Conservation (phyloP, 2,797 vertebrate genomes). For the Chelon auratus region DNA sequence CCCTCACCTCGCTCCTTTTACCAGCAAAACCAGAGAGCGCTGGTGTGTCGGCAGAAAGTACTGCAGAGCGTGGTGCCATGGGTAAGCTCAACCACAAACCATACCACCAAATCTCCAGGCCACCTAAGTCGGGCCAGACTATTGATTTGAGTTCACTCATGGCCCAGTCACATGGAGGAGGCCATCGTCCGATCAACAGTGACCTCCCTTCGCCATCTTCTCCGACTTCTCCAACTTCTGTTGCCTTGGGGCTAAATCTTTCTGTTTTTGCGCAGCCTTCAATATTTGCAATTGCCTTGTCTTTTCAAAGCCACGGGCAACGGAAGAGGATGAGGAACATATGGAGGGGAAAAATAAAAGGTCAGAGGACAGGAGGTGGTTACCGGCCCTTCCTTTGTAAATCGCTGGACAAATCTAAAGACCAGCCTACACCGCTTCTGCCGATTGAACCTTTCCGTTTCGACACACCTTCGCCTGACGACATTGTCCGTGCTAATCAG, state of each 20-base stretch:
- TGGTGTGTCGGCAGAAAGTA: conserved; percentile 35
- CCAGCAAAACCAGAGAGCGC: conserved; percentile 66
- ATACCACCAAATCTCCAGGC: conserved; percentile 65
- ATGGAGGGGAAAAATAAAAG: conserved; percentile 35
- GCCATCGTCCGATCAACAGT: conserved; percentile 6
- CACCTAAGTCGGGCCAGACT: conserved; percentile 48
- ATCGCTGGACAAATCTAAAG: conserved; percentile 83
- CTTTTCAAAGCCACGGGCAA: conserved; percentile 82
- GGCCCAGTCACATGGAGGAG: conserved; percentile 46
- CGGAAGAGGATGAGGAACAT: conserved; percentile 74
- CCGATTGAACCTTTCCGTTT: conserved; percentile 91
- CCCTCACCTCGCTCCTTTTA: conserved; percentile 64
- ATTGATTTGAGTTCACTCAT: conserved; percentile 90
- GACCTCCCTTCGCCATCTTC: conserved; percentile 60
- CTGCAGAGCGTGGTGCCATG: conserved; percentile 24
- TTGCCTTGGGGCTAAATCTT: conserved; percentile 17
- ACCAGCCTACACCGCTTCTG: conserved; percentile 71
- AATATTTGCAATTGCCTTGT: conserved; percentile 91
- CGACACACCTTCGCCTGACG: conserved; percentile 95
- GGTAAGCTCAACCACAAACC: conserved; percentile 54
- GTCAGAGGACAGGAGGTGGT: conserved; percentile 36
- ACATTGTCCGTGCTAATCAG: conserved; percentile 92
- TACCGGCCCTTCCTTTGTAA: conserved; percentile 83
- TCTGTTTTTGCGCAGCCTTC: conserved; percentile 90
- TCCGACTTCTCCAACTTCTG: conserved; percentile 63